Evolutionary conservation across 2,797 vertebrate species (phyloP).

Genomic region (Phylloscopus collybita): DNA sequence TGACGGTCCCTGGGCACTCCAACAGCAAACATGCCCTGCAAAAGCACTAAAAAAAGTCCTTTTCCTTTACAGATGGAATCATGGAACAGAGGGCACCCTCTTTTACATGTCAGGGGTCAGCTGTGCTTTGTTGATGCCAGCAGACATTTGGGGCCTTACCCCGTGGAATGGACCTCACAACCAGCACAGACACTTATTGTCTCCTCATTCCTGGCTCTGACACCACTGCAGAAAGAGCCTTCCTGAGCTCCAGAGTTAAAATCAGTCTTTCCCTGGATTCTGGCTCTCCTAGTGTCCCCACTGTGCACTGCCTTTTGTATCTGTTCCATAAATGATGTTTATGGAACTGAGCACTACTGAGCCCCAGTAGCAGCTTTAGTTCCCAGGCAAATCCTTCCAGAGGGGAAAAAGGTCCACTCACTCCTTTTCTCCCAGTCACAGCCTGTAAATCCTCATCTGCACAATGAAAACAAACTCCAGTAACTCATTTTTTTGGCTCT

Average conservation of each 20-base stretch:
- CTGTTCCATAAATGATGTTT: neutral
- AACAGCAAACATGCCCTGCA: neutral
- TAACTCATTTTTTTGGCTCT: slow-evolving; percentile 41
- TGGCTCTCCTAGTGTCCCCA: neutral
- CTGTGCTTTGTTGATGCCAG: neutral
- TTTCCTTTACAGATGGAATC: neutral
- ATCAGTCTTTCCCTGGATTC: neutral
- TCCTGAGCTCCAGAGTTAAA: neutral
- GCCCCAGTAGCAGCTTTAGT: neutral
- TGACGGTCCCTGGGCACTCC: neutral
- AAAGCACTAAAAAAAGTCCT: neutral
- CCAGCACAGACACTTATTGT: neutral
- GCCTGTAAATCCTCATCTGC: slow-evolving; percentile 14
- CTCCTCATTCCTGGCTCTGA: neutral
- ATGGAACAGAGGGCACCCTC: neutral
- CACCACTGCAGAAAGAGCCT: neutral
- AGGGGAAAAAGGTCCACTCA: neutral
- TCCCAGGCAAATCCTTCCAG: neutral
- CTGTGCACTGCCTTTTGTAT: neutral
- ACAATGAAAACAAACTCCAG: slow-evolving; percentile 48
- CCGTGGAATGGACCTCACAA: accelerated
- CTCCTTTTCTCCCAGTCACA: slow-evolving; percentile 14
- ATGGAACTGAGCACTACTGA: neutral
- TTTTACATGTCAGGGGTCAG: neutral
- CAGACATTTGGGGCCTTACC: neutral